Conservation (phyloP, 2,113 vertebrate species). For the Petrocephalus zakoni region DNA sequence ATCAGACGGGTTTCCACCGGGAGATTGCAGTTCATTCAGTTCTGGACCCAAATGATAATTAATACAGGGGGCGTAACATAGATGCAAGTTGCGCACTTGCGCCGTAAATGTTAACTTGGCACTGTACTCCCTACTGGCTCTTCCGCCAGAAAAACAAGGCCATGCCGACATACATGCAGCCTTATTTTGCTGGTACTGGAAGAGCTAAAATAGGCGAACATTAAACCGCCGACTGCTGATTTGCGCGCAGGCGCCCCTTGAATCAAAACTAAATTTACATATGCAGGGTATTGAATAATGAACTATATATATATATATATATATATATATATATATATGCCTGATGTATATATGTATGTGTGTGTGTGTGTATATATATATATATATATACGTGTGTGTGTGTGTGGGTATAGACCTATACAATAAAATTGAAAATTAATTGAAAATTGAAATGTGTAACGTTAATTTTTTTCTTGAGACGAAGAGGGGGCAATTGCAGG, state of each 20-base stretch:
- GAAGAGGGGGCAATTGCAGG: background rate
- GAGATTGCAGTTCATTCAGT: background rate
- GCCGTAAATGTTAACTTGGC: background rate
- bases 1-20: background rate
- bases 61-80: background rate
- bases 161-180: background rate
- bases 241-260: background rate
- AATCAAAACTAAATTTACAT: background rate
- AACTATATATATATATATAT: background rate
- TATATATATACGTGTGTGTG: background rate
- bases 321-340: too few relatives aligned
- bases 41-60: background rate
- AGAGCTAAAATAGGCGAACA: background rate
- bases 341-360: background rate
- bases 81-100: background rate
- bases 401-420: background rate
- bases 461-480: background rate
- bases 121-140: background rate
- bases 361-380: background rate
- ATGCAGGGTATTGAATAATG: background rate
- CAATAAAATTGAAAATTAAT: constrained; percentile 6
- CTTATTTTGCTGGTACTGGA: background rate
- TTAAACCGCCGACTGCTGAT: background rate
- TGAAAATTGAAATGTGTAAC: background rate
- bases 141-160: background rate